Base-by-base conservation (phyloP, 2,797 vertebrate species). In the Poeciliopsis turneri region DNA sequence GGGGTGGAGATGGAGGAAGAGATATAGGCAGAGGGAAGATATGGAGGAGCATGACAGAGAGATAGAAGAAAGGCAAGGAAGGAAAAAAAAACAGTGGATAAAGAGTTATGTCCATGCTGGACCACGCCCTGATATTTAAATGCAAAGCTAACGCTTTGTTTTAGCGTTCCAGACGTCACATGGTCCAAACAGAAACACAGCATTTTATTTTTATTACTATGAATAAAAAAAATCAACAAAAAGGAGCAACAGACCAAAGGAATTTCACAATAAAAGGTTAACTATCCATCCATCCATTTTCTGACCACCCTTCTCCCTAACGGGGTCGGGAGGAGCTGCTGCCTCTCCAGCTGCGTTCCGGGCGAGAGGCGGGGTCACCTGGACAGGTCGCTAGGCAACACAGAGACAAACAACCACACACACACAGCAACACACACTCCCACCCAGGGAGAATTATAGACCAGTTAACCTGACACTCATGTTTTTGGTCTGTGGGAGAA, bases 11-110 rank as follows among this genome's bases (percentile, higher is more conserved):
- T 72, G 72, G 72, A 75, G 66, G 66, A 84, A 81, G 72, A 86
- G 79, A 77, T 87, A 87, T 80, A 45, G 55, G 75, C 59, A 82
- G 81, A 73, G 57, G 30, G 74, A 83, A 78, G 84, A 82, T 78
- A 79, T 82, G 75, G 81, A 61, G 72, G 64, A 76, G 41, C 64
- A 73, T 81, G 84, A 84, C 76, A 66, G 73, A 53, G 61, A 80
- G 33, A 55, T 8, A n/a, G 74, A 55, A 75, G 47, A 70, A 74
- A 79, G 72, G 75, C 23, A 76, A 69, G 55, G 47, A 41, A 2
- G 64, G 28, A 77, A 23, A 43, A 61, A 0, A 72, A n/a, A 47
- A 4, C 66, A 73, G 28, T 10, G 1, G 10, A 18, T 23, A 30
- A 41, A 49, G 47, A 73, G 71, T 55, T 28, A 72, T 23, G 12